Evolutionary conservation across 2,113 vertebrate species (phyloP).

Genomic region (Chaetodon trifascialis): DNA sequence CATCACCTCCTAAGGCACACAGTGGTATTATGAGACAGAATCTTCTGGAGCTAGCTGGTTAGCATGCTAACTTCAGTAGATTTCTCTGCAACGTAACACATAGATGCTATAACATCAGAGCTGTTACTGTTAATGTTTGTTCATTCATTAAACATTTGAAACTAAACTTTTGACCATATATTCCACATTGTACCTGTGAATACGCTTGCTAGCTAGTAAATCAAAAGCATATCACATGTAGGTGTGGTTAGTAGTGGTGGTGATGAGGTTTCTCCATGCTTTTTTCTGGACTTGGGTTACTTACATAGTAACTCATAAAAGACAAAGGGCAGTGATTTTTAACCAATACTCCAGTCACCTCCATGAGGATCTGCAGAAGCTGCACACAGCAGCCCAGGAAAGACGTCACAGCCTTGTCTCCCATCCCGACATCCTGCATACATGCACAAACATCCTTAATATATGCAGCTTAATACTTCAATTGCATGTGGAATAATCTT

Average conservation of each 20-base stretch:
- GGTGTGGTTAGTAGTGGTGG: conserved; percentile 21
- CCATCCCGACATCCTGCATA: conserved; percentile 94
- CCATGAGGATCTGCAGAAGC: conserved; percentile 93
- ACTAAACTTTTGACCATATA: too few relatives aligned
- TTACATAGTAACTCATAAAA: conserved; percentile 71
- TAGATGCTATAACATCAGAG: too few relatives aligned
- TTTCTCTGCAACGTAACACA: too few relatives aligned
- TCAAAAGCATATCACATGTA: not conserved
- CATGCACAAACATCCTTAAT: not conserved
- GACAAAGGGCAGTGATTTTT: conserved; percentile 72
- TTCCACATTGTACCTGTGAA: not conserved
- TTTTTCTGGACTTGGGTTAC: conserved; percentile 41
- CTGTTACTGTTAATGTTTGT: too few relatives aligned
- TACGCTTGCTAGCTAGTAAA: not conserved
- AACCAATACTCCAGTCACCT: conserved; percentile 88
- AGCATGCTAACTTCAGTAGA: too few relatives aligned
- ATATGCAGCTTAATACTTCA: not conserved
- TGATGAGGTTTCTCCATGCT: conserved; percentile 59
- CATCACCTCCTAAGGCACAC: too few relatives aligned
- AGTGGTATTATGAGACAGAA: too few relatives aligned
- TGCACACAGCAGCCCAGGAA: conserved; percentile 94
- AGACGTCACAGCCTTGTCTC: conserved; percentile 90
- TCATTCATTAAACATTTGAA: too few relatives aligned
- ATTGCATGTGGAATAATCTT: not conserved
- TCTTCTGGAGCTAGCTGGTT: too few relatives aligned